A percentile compares a stretch with the other conserved stretches of the same genome.
These are phyloP conservation scores for Zaprionus davidi DNA, from an alignment of 1,140 invertebrate genomes.

Conservation along the genomic window DNA sequence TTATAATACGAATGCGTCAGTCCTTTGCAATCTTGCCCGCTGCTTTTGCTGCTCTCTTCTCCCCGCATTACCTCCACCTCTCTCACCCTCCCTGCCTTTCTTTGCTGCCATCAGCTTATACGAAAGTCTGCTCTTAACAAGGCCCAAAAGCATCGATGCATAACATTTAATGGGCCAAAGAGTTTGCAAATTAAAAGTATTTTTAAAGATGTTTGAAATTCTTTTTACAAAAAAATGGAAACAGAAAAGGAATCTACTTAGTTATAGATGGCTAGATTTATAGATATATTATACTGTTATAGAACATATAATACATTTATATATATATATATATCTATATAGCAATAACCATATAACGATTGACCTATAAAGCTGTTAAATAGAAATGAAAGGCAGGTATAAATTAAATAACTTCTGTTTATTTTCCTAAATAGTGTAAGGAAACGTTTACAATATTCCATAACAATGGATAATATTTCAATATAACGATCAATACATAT, in stretches of 20 bases:
- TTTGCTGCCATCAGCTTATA: not conserved
- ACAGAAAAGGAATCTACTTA: not conserved
- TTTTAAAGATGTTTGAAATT: conserved; percentile 10
- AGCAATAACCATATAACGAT: too few species aligned
- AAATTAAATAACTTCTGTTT: not conserved
- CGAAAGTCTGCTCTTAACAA: conserved; percentile 31
- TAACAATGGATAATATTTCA: not conserved
- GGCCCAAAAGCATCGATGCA: conserved; percentile 33
- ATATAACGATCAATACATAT: not conserved
- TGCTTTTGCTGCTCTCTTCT: not conserved
- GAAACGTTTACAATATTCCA: too few species aligned
- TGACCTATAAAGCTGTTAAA: not conserved
- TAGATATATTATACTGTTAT: not conserved
- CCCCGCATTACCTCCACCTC: not conserved
- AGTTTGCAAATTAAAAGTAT: conserved; percentile 28
- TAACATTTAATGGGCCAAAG: conserved; percentile 29
- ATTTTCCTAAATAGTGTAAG: not conserved
- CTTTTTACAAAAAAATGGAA: not conserved
- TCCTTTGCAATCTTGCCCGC: conserved; percentile 12
- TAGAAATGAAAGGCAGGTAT: not conserved
- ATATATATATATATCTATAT: too few species aligned
- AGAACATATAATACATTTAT: too few species aligned
- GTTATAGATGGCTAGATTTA: not conserved
- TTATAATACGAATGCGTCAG: conserved; percentile 70
- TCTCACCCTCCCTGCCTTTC: too few species aligned